Evolutionary conservation across 2,797 vertebrate species (phyloP).

Genomic region (Pseudochaenichthys georgianus): DNA sequence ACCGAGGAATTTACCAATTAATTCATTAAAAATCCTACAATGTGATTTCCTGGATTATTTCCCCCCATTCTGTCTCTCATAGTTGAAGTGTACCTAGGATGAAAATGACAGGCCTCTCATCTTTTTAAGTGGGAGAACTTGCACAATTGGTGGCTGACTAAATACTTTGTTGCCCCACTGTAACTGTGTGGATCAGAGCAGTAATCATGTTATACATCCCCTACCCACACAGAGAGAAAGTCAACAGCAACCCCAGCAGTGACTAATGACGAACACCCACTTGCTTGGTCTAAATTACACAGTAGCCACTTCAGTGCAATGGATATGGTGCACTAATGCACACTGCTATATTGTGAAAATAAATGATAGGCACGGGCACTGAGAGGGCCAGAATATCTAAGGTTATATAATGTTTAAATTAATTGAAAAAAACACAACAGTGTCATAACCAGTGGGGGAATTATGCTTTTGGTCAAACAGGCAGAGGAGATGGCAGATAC

Average conservation of each 20-base stretch:
- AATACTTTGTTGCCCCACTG: no score
- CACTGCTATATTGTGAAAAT: slow-evolving; percentile 43
- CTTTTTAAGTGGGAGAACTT: no score
- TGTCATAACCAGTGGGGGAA: neutral
- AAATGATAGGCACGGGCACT: slow-evolving; percentile 29
- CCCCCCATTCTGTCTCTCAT: no score
- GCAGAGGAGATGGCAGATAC: neutral
- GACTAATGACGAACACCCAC: slow-evolving; percentile 81
- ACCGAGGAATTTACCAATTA: no score
- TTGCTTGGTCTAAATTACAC: slow-evolving; percentile 67
- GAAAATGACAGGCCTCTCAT: no score
- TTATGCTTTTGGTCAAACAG: slow-evolving; percentile 13
- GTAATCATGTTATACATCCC: slow-evolving; percentile 72
- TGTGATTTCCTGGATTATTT: no score
- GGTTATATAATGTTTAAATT: slow-evolving; percentile 39
- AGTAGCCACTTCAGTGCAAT: slow-evolving; percentile 66
- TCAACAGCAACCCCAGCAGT: slow-evolving; percentile 71
- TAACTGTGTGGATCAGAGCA: slow-evolving; percentile 61
- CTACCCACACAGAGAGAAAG: slow-evolving; percentile 70
- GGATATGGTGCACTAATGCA: slow-evolving; percentile 61
- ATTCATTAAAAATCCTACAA: no score
- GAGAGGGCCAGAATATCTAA: slow-evolving; percentile 24
- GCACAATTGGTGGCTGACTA: no score
- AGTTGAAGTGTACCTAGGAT: no score
- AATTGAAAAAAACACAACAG: slow-evolving; percentile 23